Conservation (phyloP, 2,113 vertebrate species). For the Rhadina sibilatrix region DNA sequence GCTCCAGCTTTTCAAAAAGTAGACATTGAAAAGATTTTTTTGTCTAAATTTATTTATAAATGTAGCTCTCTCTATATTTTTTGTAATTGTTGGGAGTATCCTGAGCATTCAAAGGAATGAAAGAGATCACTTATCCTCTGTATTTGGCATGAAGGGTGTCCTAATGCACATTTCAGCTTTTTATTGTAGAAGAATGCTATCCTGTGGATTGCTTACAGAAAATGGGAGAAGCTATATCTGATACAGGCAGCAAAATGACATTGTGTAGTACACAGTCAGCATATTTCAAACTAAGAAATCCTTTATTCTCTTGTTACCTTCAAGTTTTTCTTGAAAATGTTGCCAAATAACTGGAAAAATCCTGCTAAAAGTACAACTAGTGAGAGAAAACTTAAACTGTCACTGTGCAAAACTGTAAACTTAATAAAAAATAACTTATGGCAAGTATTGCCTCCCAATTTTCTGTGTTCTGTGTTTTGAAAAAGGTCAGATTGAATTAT, state of each 20-base stretch:
- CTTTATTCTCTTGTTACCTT: neutral
- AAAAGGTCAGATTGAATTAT: neutral
- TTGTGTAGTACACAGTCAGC: neutral
- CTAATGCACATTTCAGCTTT: neutral
- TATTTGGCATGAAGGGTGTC: neutral
- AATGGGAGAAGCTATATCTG: neutral
- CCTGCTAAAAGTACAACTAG: neutral
- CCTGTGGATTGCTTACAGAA: neutral
- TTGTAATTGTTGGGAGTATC: neutral
- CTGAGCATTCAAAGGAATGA: neutral
- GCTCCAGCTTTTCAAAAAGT: neutral
- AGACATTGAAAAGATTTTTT: neutral
- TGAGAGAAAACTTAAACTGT: neutral
- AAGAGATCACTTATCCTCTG: neutral
- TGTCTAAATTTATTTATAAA: neutral
- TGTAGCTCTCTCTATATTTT: neutral
- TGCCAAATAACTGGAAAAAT: neutral
- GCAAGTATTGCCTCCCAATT: neutral
- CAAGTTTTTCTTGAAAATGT: neutral
- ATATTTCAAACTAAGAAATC: neutral
- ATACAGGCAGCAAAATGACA: neutral
- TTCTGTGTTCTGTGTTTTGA: neutral
- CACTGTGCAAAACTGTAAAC: neutral
- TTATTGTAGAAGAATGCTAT: neutral
- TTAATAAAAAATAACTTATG: neutral